A percentile compares a stretch with the other conserved stretches of the same genome.
These are phyloP conservation scores for Lutjanus erythropterus DNA, from an alignment of 2,113 vertebrate genomes.

Conservation along the genomic window DNA sequence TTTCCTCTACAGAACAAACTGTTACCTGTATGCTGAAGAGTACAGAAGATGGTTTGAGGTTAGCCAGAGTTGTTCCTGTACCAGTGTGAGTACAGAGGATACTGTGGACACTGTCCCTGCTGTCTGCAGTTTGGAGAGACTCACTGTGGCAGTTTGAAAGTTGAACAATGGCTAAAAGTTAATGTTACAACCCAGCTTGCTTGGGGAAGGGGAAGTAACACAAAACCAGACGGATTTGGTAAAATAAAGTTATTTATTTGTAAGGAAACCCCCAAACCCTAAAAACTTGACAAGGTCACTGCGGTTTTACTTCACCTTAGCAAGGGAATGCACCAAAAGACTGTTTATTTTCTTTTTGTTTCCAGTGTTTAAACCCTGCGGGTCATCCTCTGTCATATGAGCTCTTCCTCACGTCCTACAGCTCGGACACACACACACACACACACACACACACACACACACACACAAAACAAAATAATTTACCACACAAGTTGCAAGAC, in stretches of 20 bases:
- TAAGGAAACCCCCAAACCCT: not conserved
- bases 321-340: not conserved
- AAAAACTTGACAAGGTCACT: not conserved
- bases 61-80: not conserved
- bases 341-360: constrained; percentile 27
- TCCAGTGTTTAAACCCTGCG: constrained; percentile 15
- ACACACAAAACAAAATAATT: constrained; percentile 23
- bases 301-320: not conserved
- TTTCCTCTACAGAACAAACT: not conserved
- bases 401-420: constrained; percentile 29
- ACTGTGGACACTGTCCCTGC: not conserved
- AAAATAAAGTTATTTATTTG: no score
- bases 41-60: no score
- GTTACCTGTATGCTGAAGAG: not conserved
- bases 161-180: not conserved
- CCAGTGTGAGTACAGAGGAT: not conserved
- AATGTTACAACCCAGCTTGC: not conserved
- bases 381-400: constrained; percentile 3
- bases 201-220: no score
- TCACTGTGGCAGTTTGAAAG: not conserved
- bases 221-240: no score
- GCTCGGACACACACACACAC: constrained; percentile 6
- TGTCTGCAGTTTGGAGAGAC: not conserved
- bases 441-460: not conserved
- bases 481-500: constrained; percentile 44